These are phyloP conservation scores for Polymixis lichenea DNA, from an alignment of 2,888 invertebrate species.

Conservation along the genomic window DNA sequence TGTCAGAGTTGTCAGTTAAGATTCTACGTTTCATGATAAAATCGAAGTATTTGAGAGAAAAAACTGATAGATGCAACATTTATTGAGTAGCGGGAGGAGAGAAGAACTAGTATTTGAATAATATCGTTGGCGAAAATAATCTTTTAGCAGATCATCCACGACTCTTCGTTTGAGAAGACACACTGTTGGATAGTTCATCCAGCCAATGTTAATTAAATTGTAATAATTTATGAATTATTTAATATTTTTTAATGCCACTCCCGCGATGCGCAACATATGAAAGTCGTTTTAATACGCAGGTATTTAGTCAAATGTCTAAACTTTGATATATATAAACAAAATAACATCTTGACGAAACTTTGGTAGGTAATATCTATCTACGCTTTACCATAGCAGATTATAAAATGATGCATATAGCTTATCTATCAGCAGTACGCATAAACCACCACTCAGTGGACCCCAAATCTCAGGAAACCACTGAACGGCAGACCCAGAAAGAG, in stretches of 20 bases:
- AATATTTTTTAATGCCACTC: neutral
- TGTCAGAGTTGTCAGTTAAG: neutral
- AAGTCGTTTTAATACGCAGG: neutral
- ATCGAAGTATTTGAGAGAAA: neutral
- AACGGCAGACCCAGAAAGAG: too few species aligned
- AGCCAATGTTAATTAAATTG: neutral
- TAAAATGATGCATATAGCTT: neutral
- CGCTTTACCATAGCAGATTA: neutral
- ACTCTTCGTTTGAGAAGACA: neutral
- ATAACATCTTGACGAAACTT: neutral
- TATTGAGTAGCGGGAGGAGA: neutral
- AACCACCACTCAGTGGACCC: too few species aligned
- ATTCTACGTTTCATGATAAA: neutral
- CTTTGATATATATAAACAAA: neutral
- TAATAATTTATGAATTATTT: neutral
- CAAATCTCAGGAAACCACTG: too few species aligned
- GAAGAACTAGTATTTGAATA: neutral
- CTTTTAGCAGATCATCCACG: neutral
- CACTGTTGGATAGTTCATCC: neutral
- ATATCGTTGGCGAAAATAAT: neutral
- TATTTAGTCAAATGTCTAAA: neutral
- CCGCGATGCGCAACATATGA: neutral
- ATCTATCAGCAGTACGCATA: too few species aligned
- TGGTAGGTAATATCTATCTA: neutral
- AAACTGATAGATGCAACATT: neutral